Percentiles rank a stretch among this genome's conserved stretches.
These are phyloP conservation scores for Urocyon cinereoargenteus DNA, from an alignment of 2,797 vertebrate genomes.

Conservation along the genomic window DNA sequence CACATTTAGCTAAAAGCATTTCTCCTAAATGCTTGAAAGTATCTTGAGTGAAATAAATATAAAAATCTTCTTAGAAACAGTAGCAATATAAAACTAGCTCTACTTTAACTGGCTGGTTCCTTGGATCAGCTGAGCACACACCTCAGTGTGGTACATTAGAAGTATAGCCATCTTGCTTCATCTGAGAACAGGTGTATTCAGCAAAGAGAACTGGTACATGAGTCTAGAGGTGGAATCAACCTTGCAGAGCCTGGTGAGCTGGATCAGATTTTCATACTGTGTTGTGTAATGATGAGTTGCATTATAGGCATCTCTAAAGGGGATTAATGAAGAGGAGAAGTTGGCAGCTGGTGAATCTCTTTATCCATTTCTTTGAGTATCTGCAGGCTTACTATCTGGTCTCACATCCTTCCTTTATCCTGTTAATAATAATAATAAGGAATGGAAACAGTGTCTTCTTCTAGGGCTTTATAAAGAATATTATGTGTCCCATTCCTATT, in stretches of 20 bases:
- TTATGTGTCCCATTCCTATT: background rate
- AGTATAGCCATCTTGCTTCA: background rate
- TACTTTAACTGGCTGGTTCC: background rate
- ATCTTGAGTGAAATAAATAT: slow-evolving; percentile 64
- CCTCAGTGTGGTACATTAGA: background rate
- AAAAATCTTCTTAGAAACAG: slow-evolving; percentile 69
- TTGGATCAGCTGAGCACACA: slow-evolving; percentile 37
- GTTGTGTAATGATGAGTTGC: background rate
- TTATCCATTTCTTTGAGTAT: background rate
- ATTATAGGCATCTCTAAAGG: background rate
- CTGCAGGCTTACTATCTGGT: background rate
- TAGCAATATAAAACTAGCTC: slow-evolving; percentile 15
- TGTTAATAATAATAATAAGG: background rate
- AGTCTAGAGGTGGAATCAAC: background rate
- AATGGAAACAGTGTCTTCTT: background rate
- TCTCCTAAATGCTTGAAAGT: slow-evolving; percentile 78
- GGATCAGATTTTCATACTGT: background rate
- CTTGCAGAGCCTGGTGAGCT: background rate
- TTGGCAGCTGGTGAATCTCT: background rate
- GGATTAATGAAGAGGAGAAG: background rate
- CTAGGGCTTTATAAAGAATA: background rate
- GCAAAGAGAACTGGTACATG: background rate
- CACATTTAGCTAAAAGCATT: slow-evolving; percentile 73
- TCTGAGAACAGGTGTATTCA: background rate
- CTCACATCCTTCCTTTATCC: background rate